phyloP scores from a whole-genome alignment of 2,113 vertebrate genomes.

The Penelope pileata region DNA sequence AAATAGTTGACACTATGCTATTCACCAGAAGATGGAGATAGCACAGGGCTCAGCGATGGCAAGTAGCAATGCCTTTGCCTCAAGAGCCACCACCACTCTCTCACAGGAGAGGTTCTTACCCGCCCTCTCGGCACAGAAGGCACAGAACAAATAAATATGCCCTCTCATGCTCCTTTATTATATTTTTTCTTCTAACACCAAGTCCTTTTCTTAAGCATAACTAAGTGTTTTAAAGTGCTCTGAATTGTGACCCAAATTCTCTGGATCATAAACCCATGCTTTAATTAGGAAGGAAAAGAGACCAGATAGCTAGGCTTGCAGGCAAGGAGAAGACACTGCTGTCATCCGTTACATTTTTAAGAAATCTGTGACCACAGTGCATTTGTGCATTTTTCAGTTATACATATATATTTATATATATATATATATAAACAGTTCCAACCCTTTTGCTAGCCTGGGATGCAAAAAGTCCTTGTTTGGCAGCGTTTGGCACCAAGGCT shows the following conservation, averaged over 20 bases:
- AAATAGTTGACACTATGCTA: not conserved
- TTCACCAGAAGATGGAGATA: not conserved
- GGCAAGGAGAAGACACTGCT: not conserved
- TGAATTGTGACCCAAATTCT: not conserved
- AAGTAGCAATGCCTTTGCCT: not conserved
- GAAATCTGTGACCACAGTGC: not conserved
- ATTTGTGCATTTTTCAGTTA: not conserved
- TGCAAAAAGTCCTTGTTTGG: not conserved
- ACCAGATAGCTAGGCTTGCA: not conserved
- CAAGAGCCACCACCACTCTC: not conserved
- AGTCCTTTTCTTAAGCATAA: not conserved
- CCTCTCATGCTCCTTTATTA: not conserved
- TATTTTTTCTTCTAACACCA: not conserved
- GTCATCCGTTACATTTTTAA: not conserved
- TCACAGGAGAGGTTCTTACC: not conserved
- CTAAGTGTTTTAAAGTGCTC: not conserved
- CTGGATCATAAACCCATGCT: not conserved
- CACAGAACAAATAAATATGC: not conserved
- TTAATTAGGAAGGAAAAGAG: not conserved
- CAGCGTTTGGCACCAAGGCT: not conserved
- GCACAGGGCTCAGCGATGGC: fast-evolving
- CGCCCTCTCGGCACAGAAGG: not conserved
- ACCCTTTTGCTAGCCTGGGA: not conserved
- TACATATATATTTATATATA: too few species aligned
- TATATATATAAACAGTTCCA: not conserved